Evolutionary conservation across 2,797 vertebrate genomes (phyloP).

Genomic region (Tragopan temminckii): DNA sequence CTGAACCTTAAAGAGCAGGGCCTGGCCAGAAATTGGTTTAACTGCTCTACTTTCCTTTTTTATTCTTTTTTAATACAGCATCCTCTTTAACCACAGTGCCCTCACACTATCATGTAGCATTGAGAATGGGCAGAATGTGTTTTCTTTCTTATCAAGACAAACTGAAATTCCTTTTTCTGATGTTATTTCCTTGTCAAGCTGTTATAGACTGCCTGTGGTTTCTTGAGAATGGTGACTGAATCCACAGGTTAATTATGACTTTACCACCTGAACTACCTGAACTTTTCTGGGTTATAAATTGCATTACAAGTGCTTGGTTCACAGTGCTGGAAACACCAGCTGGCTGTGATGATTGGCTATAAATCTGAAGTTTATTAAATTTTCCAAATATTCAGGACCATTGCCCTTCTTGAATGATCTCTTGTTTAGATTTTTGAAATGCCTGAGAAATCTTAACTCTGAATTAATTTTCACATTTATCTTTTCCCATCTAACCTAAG

Average conservation of each 20-base stretch:
- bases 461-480: background rate
- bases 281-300: background rate
- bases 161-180: background rate
- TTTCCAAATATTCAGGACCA: background rate
- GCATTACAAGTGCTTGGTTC: background rate
- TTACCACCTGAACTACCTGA: background rate
- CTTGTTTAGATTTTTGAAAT: background rate
- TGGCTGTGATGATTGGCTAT: background rate
- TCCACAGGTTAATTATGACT: background rate
- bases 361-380: background rate
- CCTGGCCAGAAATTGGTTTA: background rate
- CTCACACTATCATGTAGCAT: fast-evolving
- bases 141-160: background rate
- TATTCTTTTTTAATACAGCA: background rate
- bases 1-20: background rate
- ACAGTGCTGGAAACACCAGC: background rate
- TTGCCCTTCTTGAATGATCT: background rate
- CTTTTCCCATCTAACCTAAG: background rate
- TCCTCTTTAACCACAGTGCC: background rate
- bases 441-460: background rate
- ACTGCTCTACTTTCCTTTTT: background rate
- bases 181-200: background rate
- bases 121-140: background rate
- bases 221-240: background rate
- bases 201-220: background rate